A percentile compares a stretch with the other conserved stretches of the same genome.
These are phyloP conservation scores for Gastrophryne carolinensis DNA, from an alignment of 2,797 vertebrate species.

Conservation along the genomic window DNA sequence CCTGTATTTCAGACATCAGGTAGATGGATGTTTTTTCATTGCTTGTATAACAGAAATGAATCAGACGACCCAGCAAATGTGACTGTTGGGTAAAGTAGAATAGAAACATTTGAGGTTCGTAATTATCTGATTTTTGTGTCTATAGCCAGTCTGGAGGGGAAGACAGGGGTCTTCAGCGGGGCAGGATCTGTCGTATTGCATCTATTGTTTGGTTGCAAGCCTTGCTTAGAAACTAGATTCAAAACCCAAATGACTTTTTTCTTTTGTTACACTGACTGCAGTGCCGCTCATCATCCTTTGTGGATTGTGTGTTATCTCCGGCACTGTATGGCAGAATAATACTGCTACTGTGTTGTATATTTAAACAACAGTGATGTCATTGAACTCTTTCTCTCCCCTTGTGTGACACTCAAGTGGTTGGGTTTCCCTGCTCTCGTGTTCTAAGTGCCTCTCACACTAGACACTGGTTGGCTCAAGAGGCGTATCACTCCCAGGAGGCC, in stretches of 20 bases:
- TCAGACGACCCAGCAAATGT: too few species aligned
- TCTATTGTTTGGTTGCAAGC: too few species aligned
- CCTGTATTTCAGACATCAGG: too few species aligned
- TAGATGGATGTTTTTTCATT: too few species aligned
- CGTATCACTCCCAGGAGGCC: constrained; percentile 41
- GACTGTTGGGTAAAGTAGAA: too few species aligned
- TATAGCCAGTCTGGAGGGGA: too few species aligned
- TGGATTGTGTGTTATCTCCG: background rate
- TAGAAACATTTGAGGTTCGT: too few species aligned
- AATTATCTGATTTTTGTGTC: too few species aligned
- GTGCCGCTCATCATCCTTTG: background rate
- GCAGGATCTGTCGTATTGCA: too few species aligned
- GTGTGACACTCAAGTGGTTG: constrained; percentile 33
- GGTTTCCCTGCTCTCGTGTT: constrained; percentile 40
- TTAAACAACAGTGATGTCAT: constrained; percentile 24
- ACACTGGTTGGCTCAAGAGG: constrained; percentile 47
- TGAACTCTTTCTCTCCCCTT: constrained; percentile 7
- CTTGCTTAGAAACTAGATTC: background rate
- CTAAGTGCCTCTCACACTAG: constrained; percentile 45
- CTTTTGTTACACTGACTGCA: background rate
- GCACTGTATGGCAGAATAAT: background rate
- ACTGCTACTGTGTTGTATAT: background rate
- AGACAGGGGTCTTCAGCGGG: too few species aligned
- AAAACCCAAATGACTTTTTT: background rate
- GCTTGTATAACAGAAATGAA: too few species aligned